Base-by-base conservation (phyloP, 23 tunicate genomes). In the Phallusia fumigata region DNA sequence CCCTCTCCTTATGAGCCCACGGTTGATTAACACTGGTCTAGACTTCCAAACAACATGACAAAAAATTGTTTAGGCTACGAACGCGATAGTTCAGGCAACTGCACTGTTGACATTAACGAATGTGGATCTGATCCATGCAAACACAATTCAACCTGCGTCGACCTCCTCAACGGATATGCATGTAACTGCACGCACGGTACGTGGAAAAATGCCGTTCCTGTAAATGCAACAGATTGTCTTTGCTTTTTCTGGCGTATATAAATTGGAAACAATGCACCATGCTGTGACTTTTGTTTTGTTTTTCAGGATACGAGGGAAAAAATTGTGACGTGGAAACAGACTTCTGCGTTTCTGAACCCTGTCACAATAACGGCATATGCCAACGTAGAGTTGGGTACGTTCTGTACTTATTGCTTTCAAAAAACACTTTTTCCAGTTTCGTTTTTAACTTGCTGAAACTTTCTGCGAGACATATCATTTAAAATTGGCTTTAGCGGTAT, bases 241-340 rank as follows among this genome's bases (percentile, higher is more conserved):
- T n/a, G n/a, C n/a, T n/a, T n/a, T n/a, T n/a, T n/a, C n/a, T n/a
- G n/a, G n/a, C n/a, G n/a, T n/a, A n/a, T n/a, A n/a, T n/a, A n/a
- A n/a, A n/a, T n/a, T n/a, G n/a, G n/a, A n/a, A n/a, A n/a, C n/a
- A n/a, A n/a, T n/a, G n/a, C n/a, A n/a, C n/a, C n/a, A n/a, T 40
- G 47, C 47, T 40, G 74, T 65, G 47, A 40, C 47, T 3, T 65
- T 28, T 65, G 32, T 24, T 24, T 30, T 52, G n/a, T 76, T 50
- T 50, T 76, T 34, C 65, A 89, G 98, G 98, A 21, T 95, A 84
- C 82, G 75, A 35, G 18, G 98, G 98, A 6, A 72, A 36, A 44
- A n/a, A 19, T n/a, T 95, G 98, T 79, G 91, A 95, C 53, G n/a
- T 26, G 15, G 81, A 85, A 31, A 90, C 82, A 8, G 81, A 95